Evolutionary conservation across 2,797 vertebrate genomes (phyloP).

Genomic region (Apogon hyalosoma): DNA sequence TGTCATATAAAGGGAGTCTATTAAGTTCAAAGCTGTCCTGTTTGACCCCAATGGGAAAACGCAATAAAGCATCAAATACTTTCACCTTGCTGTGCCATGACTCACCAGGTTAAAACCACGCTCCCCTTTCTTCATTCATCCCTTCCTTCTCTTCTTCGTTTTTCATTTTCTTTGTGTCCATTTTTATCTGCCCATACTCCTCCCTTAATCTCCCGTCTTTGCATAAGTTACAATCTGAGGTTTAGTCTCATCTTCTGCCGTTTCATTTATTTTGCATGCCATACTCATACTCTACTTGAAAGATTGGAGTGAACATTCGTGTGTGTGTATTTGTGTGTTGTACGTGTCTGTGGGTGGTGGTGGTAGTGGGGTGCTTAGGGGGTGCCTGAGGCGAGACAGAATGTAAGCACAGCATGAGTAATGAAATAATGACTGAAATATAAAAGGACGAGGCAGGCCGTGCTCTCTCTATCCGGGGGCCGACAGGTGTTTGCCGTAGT

Average conservation of each 20-base stretch:
- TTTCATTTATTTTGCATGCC: slow-evolving; percentile 54
- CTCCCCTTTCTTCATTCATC: background rate
- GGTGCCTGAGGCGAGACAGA: slow-evolving; percentile 71
- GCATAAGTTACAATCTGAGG: slow-evolving; percentile 32
- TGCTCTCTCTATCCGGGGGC: slow-evolving; percentile 63
- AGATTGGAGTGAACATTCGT: slow-evolving; percentile 27
- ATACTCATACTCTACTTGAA: slow-evolving; percentile 33
- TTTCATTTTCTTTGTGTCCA: background rate
- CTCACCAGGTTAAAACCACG: slow-evolving; percentile 5
- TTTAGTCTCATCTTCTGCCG: slow-evolving; percentile 18
- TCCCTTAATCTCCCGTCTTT: slow-evolving; percentile 18
- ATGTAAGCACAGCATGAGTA: slow-evolving; percentile 80
- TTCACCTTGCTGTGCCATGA: slow-evolving; percentile 35
- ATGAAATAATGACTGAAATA: slow-evolving; percentile 83
- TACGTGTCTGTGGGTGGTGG: slow-evolving; percentile 7
- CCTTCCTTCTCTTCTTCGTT: background rate
- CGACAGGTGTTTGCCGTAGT: slow-evolving; percentile 77
- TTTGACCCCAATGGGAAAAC: slow-evolving; percentile 7
- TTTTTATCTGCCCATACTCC: background rate
- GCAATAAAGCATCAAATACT: slow-evolving; percentile 16
- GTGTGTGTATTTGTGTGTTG: slow-evolving; percentile 29
- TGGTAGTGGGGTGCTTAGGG: slow-evolving; percentile 43
- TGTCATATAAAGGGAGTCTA: background rate
- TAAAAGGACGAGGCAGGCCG: slow-evolving; percentile 66
- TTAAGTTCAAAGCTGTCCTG: background rate